A percentile compares a stretch with the other conserved stretches of the same genome.
Evolutionary conservation across 2,113 vertebrate species (phyloP).

Genomic region (Gasterosteus aculeatus): DNA sequence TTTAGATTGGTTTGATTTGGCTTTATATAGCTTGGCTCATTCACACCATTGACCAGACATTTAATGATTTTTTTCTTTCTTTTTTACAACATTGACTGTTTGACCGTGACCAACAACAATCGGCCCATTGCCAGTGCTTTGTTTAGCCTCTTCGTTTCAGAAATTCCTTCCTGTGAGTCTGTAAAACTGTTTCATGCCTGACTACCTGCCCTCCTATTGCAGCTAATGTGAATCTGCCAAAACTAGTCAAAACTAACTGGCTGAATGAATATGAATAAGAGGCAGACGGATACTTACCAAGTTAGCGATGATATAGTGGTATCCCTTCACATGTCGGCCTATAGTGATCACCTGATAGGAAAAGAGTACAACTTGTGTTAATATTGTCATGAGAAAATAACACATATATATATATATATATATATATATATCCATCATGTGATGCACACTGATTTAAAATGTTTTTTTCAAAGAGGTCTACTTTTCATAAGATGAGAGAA

Average conservation of each 20-base stretch:
- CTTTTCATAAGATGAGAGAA: not conserved
- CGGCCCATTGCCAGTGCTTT: not conserved
- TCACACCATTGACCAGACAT: not conserved
- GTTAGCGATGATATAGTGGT: constrained; percentile 98
- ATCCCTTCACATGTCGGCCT: constrained; percentile 95
- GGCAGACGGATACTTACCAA: constrained; percentile 84
- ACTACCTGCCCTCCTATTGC: not conserved
- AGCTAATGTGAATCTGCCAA: not conserved
- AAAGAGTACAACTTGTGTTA: constrained; percentile 13
- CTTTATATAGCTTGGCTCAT: too few species aligned
- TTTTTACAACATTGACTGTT: not conserved
- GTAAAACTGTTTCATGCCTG: not conserved
- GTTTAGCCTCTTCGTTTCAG: not conserved
- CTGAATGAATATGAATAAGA: not conserved
- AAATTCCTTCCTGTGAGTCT: not conserved
- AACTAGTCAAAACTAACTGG: too few species aligned
- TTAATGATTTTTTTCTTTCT: not conserved
- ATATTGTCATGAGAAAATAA: not conserved
- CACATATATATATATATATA: too few species aligned
- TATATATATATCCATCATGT: too few species aligned
- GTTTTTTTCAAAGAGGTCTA: not conserved
- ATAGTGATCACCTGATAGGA: constrained; percentile 93
- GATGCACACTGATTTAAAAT: not conserved
- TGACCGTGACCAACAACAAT: not conserved
- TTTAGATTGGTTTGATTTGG: too few species aligned